These are phyloP conservation scores for Cancer borealis DNA, from an alignment of 2,888 invertebrate genomes.

Conservation along the genomic window DNA sequence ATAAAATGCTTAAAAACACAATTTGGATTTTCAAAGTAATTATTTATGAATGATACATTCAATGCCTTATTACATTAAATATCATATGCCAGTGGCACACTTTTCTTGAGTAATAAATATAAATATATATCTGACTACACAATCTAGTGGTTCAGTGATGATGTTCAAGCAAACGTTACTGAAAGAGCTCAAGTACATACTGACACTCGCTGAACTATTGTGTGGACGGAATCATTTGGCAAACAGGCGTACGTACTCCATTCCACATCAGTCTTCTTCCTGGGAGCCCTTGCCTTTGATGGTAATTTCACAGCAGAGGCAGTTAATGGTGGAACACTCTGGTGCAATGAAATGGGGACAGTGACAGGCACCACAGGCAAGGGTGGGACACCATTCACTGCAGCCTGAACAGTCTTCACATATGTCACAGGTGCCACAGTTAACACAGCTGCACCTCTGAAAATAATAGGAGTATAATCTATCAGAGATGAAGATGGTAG, in stretches of 20 bases:
- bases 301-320: conserved; percentile 68
- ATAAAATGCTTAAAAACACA: too few relatives aligned
- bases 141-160: too few relatives aligned
- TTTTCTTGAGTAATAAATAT: too few relatives aligned
- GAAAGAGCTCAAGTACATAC: not conserved
- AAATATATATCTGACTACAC: too few relatives aligned
- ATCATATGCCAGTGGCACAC: too few relatives aligned
- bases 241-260: not conserved
- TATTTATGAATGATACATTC: too few relatives aligned
- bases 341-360: conserved; percentile 58
- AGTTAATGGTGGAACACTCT: conserved; percentile 71
- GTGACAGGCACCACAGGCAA: conserved; percentile 17
- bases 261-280: conserved; percentile 28
- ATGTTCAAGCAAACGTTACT: not conserved
- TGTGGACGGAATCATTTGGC: not conserved
- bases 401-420: conserved; percentile 51
- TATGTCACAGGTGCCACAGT: not conserved
- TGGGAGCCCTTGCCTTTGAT: conserved; percentile 60
- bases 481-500: not conserved
- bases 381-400: conserved; percentile 26
- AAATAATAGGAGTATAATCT: not conserved
- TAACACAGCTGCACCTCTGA: conserved; percentile 52
- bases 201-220: too few relatives aligned
- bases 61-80: too few relatives aligned
- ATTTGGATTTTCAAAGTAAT: too few relatives aligned